Percentiles rank a stretch among this genome's conserved stretches.
These are phyloP conservation scores for Centropyge bicolor DNA, from an alignment of 2,797 vertebrate species.

Conservation along the genomic window DNA sequence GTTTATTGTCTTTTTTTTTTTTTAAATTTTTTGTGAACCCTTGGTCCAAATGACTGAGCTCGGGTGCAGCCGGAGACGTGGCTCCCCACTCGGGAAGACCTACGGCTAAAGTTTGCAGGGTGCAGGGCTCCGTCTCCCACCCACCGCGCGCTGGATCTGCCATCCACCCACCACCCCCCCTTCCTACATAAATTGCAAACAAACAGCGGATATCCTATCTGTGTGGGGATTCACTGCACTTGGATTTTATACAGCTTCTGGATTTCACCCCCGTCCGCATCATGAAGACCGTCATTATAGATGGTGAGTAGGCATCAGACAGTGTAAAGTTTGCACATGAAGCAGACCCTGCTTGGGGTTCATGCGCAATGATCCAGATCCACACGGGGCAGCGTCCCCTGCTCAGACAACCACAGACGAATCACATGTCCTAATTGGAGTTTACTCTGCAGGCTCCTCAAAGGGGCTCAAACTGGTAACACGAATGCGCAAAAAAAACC, in stretches of 20 bases:
- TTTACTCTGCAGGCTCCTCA: conserved; percentile 57
- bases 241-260: conserved; percentile 79
- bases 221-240: conserved; percentile 70
- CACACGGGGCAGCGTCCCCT: conserved; percentile 33
- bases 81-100: conserved; percentile 85
- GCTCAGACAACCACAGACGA: conserved; percentile 45
- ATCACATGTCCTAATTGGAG: conserved; percentile 68
- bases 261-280: conserved; percentile 77
- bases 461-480: conserved; percentile 29
- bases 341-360: conserved; percentile 39
- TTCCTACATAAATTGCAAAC: conserved; percentile 54
- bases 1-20: conserved; percentile 77
- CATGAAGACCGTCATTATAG: conserved; percentile 85
- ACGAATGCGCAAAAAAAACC: conserved; percentile 15
- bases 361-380: conserved; percentile 58
- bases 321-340: conserved; percentile 60
- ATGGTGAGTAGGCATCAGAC: conserved; percentile 81
- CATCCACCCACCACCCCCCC: conserved; percentile 43
- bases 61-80: conserved; percentile 82
- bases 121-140: conserved; percentile 63
- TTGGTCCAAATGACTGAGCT: conserved; percentile 85
- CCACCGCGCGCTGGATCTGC: conserved; percentile 77
- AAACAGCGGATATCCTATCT: conserved; percentile 73
- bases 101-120: conserved; percentile 86
- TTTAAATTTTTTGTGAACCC: conserved; percentile 1